Percentiles rank a stretch among this genome's conserved stretches.
These are phyloP conservation scores for Protula sp. DNA, from an alignment of 2,888 invertebrate genomes.

Conservation along the genomic window DNA sequence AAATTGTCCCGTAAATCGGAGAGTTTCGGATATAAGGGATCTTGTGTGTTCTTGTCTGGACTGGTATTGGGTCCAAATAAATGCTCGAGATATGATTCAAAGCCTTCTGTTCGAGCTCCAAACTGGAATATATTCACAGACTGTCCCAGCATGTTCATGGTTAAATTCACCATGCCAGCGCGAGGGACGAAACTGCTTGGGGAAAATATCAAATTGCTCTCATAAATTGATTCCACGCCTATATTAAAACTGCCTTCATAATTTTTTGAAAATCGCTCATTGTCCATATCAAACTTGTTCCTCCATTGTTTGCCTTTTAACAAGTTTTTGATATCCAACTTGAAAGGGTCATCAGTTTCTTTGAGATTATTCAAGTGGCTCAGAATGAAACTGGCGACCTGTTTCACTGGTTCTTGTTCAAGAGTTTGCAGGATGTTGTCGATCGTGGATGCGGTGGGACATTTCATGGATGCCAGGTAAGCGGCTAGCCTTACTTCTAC, in stretches of 20 bases:
- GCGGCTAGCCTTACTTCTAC: constrained; percentile 80
- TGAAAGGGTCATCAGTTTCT: constrained; percentile 76
- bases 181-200: constrained; percentile 48
- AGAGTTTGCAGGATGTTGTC: constrained; percentile 18
- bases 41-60: too few species aligned
- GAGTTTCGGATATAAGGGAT: too few species aligned
- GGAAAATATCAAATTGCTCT: constrained; percentile 51
- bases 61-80: constrained; percentile 77
- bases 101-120: constrained; percentile 76
- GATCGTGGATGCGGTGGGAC: constrained; percentile 59
- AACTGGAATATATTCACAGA: constrained; percentile 81
- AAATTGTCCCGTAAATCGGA: too few species aligned
- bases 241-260: constrained; percentile 79
- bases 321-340: constrained; percentile 78
- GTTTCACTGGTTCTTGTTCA: constrained; percentile 37
- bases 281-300: constrained; percentile 77
- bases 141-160: constrained; percentile 63
- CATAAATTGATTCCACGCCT: constrained; percentile 35
- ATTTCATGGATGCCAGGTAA: constrained; percentile 83
- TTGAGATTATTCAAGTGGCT: constrained; percentile 83
- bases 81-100: constrained; percentile 76
- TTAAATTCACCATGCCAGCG: constrained; percentile 49
- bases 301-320: constrained; percentile 73
- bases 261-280: constrained; percentile 84
- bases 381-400: constrained; percentile 90